A percentile compares a stretch with the other conserved stretches of the same genome.
These are phyloP conservation scores for Anguilla obscura DNA, from an alignment of 2,797 vertebrate species.

Conservation along the genomic window DNA sequence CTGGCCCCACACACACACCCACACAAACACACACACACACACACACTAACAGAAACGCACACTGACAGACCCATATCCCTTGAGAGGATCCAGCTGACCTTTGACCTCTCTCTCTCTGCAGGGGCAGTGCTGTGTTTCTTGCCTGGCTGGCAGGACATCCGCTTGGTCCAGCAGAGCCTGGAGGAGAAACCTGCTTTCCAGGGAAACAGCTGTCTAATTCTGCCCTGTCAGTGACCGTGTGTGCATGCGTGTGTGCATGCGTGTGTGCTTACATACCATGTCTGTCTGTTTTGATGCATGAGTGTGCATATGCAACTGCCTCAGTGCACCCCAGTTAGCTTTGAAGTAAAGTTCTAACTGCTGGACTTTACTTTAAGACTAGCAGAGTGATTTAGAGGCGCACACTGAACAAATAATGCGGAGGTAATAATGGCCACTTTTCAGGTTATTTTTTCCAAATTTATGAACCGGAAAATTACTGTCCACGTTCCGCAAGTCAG, in stretches of 20 bases:
- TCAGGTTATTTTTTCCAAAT: neutral
- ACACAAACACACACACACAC: neutral
- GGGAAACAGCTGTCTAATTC: slow-evolving; percentile 78
- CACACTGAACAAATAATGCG: neutral
- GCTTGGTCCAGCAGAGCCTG: slow-evolving; percentile 84
- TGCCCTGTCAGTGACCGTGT: slow-evolving; percentile 79
- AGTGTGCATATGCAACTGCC: neutral
- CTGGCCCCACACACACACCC: neutral
- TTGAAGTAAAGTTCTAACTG: neutral
- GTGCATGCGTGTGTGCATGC: neutral
- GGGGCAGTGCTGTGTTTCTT: slow-evolving; percentile 96
- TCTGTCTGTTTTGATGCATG: neutral
- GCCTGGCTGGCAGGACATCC: slow-evolving; percentile 97
- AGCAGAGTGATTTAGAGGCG: neutral
- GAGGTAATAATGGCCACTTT: neutral
- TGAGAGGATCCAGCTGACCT: neutral
- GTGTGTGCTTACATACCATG: neutral
- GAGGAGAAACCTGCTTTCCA: slow-evolving; percentile 68
- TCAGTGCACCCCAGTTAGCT: neutral
- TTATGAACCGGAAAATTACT: neutral
- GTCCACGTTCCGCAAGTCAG: neutral
- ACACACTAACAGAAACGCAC: neutral
- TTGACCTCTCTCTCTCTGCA: slow-evolving; percentile 49
- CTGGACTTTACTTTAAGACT: neutral
- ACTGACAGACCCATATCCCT: neutral